These are phyloP conservation scores for Idris sp. DNA, from an alignment of 1,140 invertebrate species.

Conservation along the genomic window DNA sequence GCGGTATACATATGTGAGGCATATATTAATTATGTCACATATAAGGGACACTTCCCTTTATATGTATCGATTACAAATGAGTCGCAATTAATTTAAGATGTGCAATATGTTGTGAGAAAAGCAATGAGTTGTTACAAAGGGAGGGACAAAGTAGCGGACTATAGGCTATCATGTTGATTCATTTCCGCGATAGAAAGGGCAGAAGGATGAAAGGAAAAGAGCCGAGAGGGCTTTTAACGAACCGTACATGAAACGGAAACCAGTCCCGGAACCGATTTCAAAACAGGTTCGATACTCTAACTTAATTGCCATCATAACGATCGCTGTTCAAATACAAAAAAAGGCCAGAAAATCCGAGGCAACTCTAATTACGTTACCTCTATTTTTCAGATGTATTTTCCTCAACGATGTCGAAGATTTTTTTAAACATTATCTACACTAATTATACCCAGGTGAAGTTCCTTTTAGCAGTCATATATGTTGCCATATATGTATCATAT, in stretches of 20 bases:
- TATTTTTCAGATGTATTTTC: constrained; percentile 13
- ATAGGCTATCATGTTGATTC: constrained; percentile 44
- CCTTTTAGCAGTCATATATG: too few relatives aligned
- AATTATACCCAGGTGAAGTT: too few relatives aligned
- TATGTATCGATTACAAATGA: constrained; percentile 16
- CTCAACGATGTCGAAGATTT: constrained; percentile 9
- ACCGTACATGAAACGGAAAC: constrained; percentile 54
- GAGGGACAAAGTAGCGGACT: constrained; percentile 40
- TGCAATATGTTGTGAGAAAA: constrained; percentile 13
- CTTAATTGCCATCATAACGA: constrained; percentile 40
- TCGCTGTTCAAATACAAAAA: constrained; percentile 22
- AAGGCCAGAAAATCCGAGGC: constrained; percentile 15
- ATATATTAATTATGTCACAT: too few relatives aligned
- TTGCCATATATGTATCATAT: too few relatives aligned
- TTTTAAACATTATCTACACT: background rate
- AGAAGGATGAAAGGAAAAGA: constrained; percentile 34
- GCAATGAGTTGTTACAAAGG: constrained; percentile 49
- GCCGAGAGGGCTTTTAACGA: constrained; percentile 53
- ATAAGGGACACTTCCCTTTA: too few relatives aligned
- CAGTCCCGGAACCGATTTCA: constrained; percentile 53
- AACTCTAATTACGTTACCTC: constrained; percentile 25
- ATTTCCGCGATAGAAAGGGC: constrained; percentile 47
- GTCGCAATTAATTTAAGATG: constrained; percentile 21
- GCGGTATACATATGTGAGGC: too few relatives aligned
- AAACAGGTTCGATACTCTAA: constrained; percentile 52